Evolutionary conservation across 2,113 vertebrate genomes (phyloP).

Genomic region (Riparia riparia): DNA sequence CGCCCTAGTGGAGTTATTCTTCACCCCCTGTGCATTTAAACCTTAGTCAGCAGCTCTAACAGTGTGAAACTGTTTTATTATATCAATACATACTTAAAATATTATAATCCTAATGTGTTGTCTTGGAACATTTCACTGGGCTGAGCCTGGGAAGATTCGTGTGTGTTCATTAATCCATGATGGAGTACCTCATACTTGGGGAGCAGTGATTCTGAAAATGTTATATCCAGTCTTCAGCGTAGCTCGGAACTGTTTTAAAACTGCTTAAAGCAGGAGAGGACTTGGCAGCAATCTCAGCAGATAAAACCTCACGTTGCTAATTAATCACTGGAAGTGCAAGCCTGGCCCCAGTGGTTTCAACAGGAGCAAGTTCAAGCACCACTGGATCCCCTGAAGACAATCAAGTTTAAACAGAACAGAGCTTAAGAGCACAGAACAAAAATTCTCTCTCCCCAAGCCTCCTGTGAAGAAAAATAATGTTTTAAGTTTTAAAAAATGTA

Average conservation of each 20-base stretch:
- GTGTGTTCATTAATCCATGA: not conserved
- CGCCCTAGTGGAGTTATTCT: not conserved
- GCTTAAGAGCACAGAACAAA: not conserved
- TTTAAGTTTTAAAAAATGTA: not conserved
- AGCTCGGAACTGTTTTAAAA: not conserved
- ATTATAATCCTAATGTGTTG: not conserved
- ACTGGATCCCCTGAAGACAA: conserved; percentile 27
- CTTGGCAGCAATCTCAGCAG: conserved; percentile 1
- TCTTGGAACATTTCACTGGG: not conserved
- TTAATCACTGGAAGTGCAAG: not conserved
- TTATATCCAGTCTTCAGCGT: not conserved
- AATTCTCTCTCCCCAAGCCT: not conserved
- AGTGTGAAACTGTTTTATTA: not conserved
- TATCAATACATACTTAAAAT: not conserved
- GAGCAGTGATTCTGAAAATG: not conserved
- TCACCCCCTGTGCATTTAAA: not conserved
- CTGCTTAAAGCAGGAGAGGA: not conserved
- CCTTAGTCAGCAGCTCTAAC: not conserved
- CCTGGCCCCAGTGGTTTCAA: not conserved
- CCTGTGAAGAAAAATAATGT: not conserved
- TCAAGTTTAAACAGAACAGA: conserved; percentile 41
- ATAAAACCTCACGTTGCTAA: not conserved
- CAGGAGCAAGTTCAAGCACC: conserved; percentile 50
- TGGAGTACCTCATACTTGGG: not conserved
- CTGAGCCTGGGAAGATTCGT: not conserved